Percentiles rank a stretch among this genome's conserved stretches.
These are phyloP conservation scores for Anticlea derivata DNA, from an alignment of 2,888 invertebrate genomes.

Conservation along the genomic window DNA sequence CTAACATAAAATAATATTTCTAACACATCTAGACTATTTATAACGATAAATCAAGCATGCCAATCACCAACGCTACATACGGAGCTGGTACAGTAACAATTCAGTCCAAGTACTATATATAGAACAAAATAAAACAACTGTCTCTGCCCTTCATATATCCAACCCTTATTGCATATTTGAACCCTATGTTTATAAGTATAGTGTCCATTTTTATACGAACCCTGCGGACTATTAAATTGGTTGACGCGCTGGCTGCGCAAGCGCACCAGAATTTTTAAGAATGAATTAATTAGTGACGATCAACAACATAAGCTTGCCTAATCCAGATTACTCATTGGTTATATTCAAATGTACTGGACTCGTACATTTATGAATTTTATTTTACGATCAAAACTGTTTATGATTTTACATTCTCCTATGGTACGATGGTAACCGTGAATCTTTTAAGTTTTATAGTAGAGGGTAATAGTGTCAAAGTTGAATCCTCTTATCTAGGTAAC, in stretches of 20 bases:
- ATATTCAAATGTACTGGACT: constrained; percentile 39
- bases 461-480: neutral
- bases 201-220: constrained; percentile 58
- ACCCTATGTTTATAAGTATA: constrained; percentile 57
- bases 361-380: neutral
- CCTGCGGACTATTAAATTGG: constrained; percentile 68
- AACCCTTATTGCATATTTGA: constrained; percentile 57
- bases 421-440: neutral
- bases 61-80: constrained; percentile 66
- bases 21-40: constrained; percentile 24
- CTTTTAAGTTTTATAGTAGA: no score
- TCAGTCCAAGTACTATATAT: constrained; percentile 80
- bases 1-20: neutral
- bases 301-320: constrained; percentile 76
- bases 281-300: constrained; percentile 82
- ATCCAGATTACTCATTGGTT: constrained; percentile 60
- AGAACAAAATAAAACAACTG: constrained; percentile 83
- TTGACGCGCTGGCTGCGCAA: constrained; percentile 72
- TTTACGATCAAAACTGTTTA: neutral
- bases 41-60: constrained; percentile 56
- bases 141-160: constrained; percentile 79
- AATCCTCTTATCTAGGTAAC: constrained; percentile 11
- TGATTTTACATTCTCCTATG: neutral
- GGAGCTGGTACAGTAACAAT: constrained; percentile 79
- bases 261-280: constrained; percentile 83